Evolutionary conservation across 2,888 invertebrate genomes (phyloP), one percentile per base, ranked within the genome.

Genomic region (Entomobrya multifasciata): DNA sequence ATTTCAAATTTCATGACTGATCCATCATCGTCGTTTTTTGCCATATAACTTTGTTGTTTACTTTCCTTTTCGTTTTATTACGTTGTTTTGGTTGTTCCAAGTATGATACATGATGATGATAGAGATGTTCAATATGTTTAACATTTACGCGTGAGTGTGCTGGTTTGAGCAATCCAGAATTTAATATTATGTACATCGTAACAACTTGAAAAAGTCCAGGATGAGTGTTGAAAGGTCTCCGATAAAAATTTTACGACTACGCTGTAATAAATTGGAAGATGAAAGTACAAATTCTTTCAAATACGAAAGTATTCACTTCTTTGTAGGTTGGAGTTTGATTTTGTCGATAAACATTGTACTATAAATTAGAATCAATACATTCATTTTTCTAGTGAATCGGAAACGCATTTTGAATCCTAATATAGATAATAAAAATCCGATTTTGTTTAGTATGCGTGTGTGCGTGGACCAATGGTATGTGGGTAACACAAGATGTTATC

Each of bases 31-130:
- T 36, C 11, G 8, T 36, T 36, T 36, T 36, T 30, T 20, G 17
- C 52, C 11, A 55, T 36, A n/a, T 55, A 74, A 74, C 20, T 74
- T 74, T 55, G 30, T 74, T 74, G 74, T 74, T 74, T 74, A 74
- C 74, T 74, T 55, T 74, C 13, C 27, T 49, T 74, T 0, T 36
- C 6, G 6, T 74, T 74, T 74, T 74, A 74, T 74, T 74, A 74
- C 27, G 70, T 15, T 36, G 25, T 52, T 30, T 36, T 36, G n/a
- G 17, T 49, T 10, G 13, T n/a, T 27, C 44, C 44, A 74, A 36
- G 36, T 13, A 74, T 74, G 52, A 52, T 74, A 55, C 74, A 55
- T 36, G 55, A 52, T 36, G 74, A 15, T 55, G 74, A 74, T 74
- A 36, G 74, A 74, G 22, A 55, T 74, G 52, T 74, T 74, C 72